Evolutionary conservation across 2,888 invertebrate genomes (phyloP), one percentile per base, ranked within the genome.

Genomic region (Crocallis elinguaria): DNA sequence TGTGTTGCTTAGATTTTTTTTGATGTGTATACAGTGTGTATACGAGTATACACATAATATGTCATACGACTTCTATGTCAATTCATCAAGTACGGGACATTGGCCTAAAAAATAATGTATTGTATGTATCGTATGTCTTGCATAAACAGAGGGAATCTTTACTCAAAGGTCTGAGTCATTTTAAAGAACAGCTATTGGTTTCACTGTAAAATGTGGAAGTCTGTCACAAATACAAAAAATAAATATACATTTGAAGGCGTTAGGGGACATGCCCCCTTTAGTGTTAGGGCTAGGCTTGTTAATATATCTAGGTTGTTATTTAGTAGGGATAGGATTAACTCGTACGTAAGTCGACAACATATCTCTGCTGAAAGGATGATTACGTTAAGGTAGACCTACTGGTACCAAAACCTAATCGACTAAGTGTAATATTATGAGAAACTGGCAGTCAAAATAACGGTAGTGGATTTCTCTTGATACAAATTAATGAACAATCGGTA

Each of bases 291-390:
- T 68, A 69, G 63, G 19, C 63, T 66, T 69, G 69, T 71, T 77
- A 69, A 67, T 68, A 67, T 68, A 62, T 77, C 39, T 60, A 82
- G 73, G 73, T 73, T 73, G 75, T 81, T 83, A 73, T 66, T 55
- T 81, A 80, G 71, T 64, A 57, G 73, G 70, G 52, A 57, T 73
- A 73, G 65, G 45, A 64, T 35, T 37, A 50, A 49, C 33, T 44
- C 14, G 62, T 71, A 69, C 57, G 63, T 61, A 58, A 68, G 74
- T 59, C 55, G 64, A 70, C 79, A 56, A 84, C 84, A 85, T 84
- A 85, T 84, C 84, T 61, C 49, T 59, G 52, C 57, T 49, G 55
- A 46, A 60, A 58, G 60, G 57, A 36, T 46, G 48, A 44, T 54
- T 46, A 49, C 60, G 45, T 42, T 39, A 6, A 23, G 21, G 25